Evolutionary conservation across 2,113 vertebrate species (phyloP).

Genomic region (Euleptes europaea): DNA sequence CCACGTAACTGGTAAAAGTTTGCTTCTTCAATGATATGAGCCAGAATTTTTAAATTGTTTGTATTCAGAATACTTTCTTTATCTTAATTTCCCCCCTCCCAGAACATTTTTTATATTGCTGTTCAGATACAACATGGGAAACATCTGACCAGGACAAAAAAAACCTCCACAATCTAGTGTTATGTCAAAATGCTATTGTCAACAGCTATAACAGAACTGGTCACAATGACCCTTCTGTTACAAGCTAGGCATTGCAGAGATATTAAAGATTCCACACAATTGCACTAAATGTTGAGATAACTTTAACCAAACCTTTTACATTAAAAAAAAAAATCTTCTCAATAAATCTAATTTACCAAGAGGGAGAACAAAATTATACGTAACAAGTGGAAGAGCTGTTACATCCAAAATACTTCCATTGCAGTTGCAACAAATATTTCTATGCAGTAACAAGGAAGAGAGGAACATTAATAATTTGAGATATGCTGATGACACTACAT

Average conservation of each 20-base stretch:
- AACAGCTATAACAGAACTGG: background rate
- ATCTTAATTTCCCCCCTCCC: background rate
- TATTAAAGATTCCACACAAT: slow-evolving; percentile 21
- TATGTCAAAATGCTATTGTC: slow-evolving; percentile 12
- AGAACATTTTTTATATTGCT: background rate
- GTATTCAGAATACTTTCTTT: background rate
- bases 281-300: background rate
- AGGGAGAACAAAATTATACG: background rate
- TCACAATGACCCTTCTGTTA: slow-evolving; percentile 35
- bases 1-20: background rate
- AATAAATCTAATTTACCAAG: background rate
- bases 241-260: background rate
- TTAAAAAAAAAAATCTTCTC: background rate
- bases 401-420: background rate
- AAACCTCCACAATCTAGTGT: background rate
- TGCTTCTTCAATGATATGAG: background rate
- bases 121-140: background rate
- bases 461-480: no score
- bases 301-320: background rate
- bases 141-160: slow-evolving; percentile 20
- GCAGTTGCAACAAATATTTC: background rate
- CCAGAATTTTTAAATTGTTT: background rate
- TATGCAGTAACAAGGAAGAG: background rate
- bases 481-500: no score
- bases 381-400: background rate